Conservation (phyloP, 2,888 invertebrate genomes). For the Hirtodrosophila histrioides region DNA sequence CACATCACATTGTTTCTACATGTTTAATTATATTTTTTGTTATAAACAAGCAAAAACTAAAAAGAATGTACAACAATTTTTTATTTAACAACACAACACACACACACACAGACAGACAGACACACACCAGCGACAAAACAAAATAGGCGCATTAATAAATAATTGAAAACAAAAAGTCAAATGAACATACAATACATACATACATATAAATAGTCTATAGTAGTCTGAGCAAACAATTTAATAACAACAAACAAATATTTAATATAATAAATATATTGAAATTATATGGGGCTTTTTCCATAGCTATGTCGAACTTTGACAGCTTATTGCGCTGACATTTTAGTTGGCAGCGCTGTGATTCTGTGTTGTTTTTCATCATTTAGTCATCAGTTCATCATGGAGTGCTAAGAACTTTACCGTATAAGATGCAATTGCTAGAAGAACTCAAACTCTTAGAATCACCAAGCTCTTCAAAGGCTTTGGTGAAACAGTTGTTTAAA, state of each 20-base stretch:
- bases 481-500: too few species aligned
- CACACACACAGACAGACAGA: constrained; percentile 34
- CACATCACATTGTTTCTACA: constrained; percentile 60
- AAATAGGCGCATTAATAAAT: constrained; percentile 58
- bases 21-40: constrained; percentile 35
- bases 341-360: too few species aligned
- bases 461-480: too few species aligned
- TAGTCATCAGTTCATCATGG: too few species aligned
- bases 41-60: constrained; percentile 18
- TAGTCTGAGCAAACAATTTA: constrained; percentile 67
- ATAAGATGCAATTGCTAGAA: too few species aligned
- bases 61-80: constrained; percentile 21
- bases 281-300: constrained; percentile 15
- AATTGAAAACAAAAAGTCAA: constrained; percentile 26
- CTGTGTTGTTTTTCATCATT: too few species aligned
- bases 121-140: constrained; percentile 20
- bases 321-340: too few species aligned
- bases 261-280: constrained; percentile 35
- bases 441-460: too few species aligned
- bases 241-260: constrained; percentile 32
- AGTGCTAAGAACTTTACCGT: too few species aligned
- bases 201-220: constrained; percentile 67
- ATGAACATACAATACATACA: constrained; percentile 33
- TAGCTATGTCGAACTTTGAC: too few species aligned
- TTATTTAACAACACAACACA: constrained; percentile 23